These are phyloP conservation scores for Camponotus vicinus DNA, from an alignment of 1,140 invertebrate genomes.

Conservation along the genomic window DNA sequence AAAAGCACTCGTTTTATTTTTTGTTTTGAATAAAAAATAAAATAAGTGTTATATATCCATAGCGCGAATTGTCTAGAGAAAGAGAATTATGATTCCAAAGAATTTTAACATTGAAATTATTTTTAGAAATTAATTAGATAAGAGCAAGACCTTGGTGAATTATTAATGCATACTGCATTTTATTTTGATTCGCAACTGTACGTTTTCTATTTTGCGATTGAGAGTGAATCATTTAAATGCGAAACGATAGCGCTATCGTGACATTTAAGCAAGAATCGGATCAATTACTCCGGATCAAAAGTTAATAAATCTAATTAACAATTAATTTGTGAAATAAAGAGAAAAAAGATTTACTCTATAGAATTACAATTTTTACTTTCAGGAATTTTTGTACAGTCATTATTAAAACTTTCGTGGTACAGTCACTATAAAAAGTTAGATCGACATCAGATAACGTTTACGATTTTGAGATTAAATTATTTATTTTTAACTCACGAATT, in stretches of 20 bases:
- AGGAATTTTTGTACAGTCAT: too few species aligned
- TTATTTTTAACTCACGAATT: too few species aligned
- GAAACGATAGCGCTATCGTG: background rate
- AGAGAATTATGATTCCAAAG: background rate
- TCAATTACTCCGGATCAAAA: too few species aligned
- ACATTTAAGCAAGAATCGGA: constrained; percentile 8
- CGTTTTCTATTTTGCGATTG: background rate
- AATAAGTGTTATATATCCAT: too few species aligned
- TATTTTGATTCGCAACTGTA: background rate
- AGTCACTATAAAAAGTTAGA: too few species aligned
- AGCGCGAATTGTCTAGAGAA: background rate
- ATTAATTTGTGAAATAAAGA: too few species aligned
- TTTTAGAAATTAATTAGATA: constrained; percentile 9
- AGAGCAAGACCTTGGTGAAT: background rate
- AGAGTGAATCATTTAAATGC: constrained; percentile 12
- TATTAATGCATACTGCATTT: background rate
- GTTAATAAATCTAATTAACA: too few species aligned
- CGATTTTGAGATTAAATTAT: too few species aligned
- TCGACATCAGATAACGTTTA: too few species aligned
- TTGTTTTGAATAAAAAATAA: background rate
- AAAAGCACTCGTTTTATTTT: background rate
- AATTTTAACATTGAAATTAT: background rate
- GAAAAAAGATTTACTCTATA: too few species aligned
- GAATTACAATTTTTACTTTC: too few species aligned
- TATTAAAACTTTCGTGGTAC: too few species aligned